Evolutionary conservation across 2,797 vertebrate genomes (phyloP), one percentile per base, ranked within the genome.

Genomic region (Heteromormyrus szaboi): DNA sequence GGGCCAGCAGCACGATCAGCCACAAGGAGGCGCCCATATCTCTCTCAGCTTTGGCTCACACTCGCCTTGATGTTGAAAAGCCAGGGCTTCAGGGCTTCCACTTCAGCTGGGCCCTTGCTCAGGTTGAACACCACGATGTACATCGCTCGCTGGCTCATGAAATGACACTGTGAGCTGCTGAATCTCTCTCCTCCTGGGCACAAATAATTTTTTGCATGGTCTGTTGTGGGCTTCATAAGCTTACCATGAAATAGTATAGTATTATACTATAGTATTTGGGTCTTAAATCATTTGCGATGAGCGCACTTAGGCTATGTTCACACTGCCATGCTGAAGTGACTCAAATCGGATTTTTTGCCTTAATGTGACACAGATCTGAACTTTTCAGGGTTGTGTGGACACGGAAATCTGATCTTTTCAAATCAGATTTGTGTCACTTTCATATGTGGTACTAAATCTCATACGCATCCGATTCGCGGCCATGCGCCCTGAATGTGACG

Each of bases 51-150:
- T 33, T 44, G 72, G 33, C 14, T 44, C 51, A 53, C 89, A 81
- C 93, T 92, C 90, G 98, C 99, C 95, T 99, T 99, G 92, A 99
- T 98, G 93, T 98, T 99, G 92, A 99, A 99, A 89, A 99, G 97
- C 98, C 98, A 99, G 0, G 97, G 98, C 91, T 98, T 99, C 93
- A 99, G 96, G 53, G 96, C 95, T 7, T 99, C 97, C 90, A 99
- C 96, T 91, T 99, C 97, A 62, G 94, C 91, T 88, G 94, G 93
- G 90, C 98, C 99, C 94, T 97, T 98, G 93, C 97, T 99, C 90
- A 98, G 94, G 93, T 99, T 95, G 90, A 97, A 99, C 44, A 99
- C 97, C 84, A 98, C 97, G 85, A 99, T 95, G 93, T 99, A 99
- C 2, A 99, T 93, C 3, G 98, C 97, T 90, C 97, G 95, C 87